These are phyloP conservation scores for Babylonia areolata DNA, from an alignment of 1,140 invertebrate species.

Conservation along the genomic window DNA sequence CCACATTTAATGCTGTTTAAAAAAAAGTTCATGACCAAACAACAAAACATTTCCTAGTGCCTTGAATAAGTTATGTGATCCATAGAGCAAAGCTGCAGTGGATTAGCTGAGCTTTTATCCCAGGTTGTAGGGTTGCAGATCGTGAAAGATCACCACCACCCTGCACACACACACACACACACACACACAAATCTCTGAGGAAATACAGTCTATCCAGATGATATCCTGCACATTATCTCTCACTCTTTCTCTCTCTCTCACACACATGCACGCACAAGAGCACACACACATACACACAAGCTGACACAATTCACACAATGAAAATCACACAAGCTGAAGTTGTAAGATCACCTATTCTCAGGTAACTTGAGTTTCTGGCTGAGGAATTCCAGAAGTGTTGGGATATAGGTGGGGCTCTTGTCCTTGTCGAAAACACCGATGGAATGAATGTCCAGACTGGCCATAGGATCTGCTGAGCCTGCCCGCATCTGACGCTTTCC, in stretches of 20 bases:
- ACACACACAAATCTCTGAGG: background rate
- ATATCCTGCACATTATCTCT: no score
- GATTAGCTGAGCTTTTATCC: background rate
- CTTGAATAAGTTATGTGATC: no score
- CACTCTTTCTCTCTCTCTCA: no score
- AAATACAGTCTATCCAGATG: no score
- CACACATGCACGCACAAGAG: background rate
- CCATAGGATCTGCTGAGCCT: constrained; percentile 13
- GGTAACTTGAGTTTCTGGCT: constrained; percentile 13
- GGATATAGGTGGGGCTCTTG: constrained; percentile 26
- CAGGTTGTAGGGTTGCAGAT: background rate
- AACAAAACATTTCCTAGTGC: no score
- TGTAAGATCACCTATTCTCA: background rate
- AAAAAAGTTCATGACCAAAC: no score
- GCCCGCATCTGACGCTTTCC: constrained; percentile 27
- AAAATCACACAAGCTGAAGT: no score
- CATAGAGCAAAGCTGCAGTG: no score
- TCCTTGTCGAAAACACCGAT: constrained; percentile 37
- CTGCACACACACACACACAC: background rate
- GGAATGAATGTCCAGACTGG: constrained; percentile 29
- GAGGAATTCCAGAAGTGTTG: constrained; percentile 16
- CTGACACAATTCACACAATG: no score
- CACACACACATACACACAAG: background rate
- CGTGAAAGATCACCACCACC: background rate
- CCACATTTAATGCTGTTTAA: no score